phyloP scores from a whole-genome alignment of 2,797 vertebrate genomes.

The Nyctalus aviator region DNA sequence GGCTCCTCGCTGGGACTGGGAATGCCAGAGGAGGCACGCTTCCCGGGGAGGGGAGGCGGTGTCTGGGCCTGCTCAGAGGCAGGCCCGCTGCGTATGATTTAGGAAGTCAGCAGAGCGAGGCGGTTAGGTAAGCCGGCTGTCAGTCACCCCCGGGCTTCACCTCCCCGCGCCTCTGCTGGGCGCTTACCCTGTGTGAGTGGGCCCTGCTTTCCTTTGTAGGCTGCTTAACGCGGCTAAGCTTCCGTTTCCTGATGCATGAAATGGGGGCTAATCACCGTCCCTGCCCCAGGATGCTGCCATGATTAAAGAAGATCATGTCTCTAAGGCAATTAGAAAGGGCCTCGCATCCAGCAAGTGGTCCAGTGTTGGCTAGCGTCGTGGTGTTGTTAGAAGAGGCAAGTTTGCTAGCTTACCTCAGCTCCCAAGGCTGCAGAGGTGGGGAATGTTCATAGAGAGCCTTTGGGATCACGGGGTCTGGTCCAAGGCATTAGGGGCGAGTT shows the following conservation, averaged over 20 bases:
- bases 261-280: neutral
- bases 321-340: slow-evolving; percentile 13
- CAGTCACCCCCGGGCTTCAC: slow-evolving; percentile 45
- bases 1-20: slow-evolving; percentile 15
- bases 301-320: neutral
- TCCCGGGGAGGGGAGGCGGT: neutral
- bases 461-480: no score
- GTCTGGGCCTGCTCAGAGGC: slow-evolving; percentile 59
- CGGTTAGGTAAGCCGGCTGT: neutral
- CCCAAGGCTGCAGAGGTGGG: neutral
- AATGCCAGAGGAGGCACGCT: neutral
- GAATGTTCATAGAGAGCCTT: no score
- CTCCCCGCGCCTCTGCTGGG: neutral
- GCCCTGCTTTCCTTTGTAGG: neutral
- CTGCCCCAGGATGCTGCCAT: neutral
- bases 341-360: neutral
- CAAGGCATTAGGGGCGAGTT: no score
- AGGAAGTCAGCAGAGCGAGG: slow-evolving; percentile 13
- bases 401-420: neutral
- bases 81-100: neutral
- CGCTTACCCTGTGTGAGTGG: neutral
- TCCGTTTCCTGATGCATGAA: slow-evolving; percentile 48
- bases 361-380: neutral
- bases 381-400: slow-evolving; percentile 43
- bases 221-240: neutral